Conservation (phyloP, 2,113 vertebrate genomes). For the Psilopsiagon aurifrons region DNA sequence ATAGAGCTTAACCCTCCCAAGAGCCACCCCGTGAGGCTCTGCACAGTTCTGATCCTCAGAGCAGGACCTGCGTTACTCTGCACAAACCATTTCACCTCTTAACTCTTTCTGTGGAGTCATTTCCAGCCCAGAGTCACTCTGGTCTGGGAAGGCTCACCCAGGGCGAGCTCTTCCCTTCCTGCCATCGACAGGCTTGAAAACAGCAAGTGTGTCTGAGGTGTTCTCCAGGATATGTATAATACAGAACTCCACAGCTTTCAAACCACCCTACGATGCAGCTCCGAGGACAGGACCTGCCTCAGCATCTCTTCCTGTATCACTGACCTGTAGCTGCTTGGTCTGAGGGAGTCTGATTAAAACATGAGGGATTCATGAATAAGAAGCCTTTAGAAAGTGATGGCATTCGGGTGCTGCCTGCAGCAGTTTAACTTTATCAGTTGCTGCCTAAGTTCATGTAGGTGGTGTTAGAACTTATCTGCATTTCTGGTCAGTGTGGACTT, state of each 20-base stretch:
- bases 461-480: neutral
- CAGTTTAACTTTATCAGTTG: neutral
- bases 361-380: fast-evolving
- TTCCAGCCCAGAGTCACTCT: neutral
- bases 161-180: neutral
- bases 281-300: neutral
- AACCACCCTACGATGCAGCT: neutral
- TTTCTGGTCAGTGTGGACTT: neutral
- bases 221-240: neutral
- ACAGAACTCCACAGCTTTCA: neutral
- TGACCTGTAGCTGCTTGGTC: neutral
- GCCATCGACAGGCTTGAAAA: neutral
- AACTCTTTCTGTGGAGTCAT: neutral
- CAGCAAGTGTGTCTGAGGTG: neutral
- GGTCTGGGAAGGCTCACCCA: neutral
- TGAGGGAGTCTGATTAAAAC: neutral
- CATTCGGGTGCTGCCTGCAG: neutral
- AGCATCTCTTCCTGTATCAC: fast-evolving
- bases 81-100: neutral
- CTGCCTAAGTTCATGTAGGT: neutral
- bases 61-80: neutral
- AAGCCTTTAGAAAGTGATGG: fast-evolving
- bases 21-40: neutral
- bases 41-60: neutral
- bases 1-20: slow-evolving; percentile 43